Conservation (phyloP, 2,797 vertebrate genomes). For the Danio albolineatus region DNA sequence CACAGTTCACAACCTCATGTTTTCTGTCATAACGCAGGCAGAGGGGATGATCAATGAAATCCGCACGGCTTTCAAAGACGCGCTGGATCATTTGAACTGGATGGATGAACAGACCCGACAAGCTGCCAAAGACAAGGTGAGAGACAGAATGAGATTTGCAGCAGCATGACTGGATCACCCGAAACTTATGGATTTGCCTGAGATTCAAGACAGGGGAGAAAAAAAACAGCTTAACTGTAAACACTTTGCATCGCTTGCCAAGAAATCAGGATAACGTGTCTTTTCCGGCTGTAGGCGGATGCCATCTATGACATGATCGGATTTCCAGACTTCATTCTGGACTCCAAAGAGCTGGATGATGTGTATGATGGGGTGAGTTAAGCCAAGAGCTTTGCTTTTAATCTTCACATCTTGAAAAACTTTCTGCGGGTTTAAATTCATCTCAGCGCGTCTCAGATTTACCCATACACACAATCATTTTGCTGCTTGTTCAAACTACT, state of each 20-base stretch:
- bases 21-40: conserved; percentile 75
- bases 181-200: not conserved
- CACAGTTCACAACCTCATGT: conserved; percentile 1
- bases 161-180: not conserved
- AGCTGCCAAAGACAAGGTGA: conserved; percentile 95
- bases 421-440: not conserved
- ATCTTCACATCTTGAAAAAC: not conserved
- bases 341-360: conserved; percentile 93
- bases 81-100: conserved; percentile 88
- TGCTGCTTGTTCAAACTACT: too few species aligned
- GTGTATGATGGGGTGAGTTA: conserved; percentile 93
- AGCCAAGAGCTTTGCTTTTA: conserved; percentile 10
- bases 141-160: not conserved
- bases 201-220: not conserved
- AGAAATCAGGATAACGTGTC: not conserved
- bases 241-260: not conserved
- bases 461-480: too few species aligned
- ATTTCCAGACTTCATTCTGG: conserved; percentile 97
- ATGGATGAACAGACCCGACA: conserved; percentile 91
- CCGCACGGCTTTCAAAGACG: conserved; percentile 87
- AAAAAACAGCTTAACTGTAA: conserved; percentile 35
- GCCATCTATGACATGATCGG: conserved; percentile 98
- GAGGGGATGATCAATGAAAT: conserved; percentile 96
- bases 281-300: conserved; percentile 82
- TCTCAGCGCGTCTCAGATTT: not conserved